These are phyloP conservation scores for Elysia chlorotica DNA, from an alignment of 1,140 invertebrate genomes.

Conservation along the genomic window DNA sequence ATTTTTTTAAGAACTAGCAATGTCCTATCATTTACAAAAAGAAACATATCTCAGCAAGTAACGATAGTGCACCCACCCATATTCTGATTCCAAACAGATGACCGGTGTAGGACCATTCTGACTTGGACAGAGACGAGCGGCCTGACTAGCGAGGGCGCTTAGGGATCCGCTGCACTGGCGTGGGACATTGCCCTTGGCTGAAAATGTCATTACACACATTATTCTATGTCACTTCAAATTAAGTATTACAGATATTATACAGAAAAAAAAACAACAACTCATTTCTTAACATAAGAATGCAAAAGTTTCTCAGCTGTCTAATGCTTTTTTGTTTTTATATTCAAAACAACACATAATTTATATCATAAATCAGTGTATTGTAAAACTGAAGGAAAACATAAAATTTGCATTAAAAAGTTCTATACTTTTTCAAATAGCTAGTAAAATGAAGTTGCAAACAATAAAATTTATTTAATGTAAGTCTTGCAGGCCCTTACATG, in stretches of 20 bases:
- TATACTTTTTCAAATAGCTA: too few relatives aligned
- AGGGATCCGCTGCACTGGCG: not conserved
- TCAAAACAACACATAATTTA: not conserved
- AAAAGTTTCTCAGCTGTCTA: not conserved
- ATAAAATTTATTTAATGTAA: not conserved
- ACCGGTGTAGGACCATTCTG: not conserved
- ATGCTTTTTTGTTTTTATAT: not conserved
- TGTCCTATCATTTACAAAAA: too few relatives aligned
- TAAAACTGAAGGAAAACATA: not conserved
- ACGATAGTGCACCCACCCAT: not conserved
- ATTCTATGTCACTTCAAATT: not conserved
- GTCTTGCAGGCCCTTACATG: not conserved
- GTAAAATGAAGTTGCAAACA: too few relatives aligned
- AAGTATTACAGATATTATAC: not conserved
- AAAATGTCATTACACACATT: not conserved
- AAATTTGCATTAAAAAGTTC: not conserved
- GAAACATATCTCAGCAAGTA: too few relatives aligned
- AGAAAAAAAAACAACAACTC: not conserved
- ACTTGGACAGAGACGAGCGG: not conserved
- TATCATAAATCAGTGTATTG: not conserved
- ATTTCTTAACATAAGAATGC: not conserved
- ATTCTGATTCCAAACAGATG: slow-evolving; percentile 5
- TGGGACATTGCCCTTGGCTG: slow-evolving; percentile 2
- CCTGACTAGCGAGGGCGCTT: not conserved
- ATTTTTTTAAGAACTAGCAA: too few relatives aligned